Evolutionary conservation across 2,113 vertebrate species (phyloP).

Genomic region (Dasyurus viverrinus): DNA sequence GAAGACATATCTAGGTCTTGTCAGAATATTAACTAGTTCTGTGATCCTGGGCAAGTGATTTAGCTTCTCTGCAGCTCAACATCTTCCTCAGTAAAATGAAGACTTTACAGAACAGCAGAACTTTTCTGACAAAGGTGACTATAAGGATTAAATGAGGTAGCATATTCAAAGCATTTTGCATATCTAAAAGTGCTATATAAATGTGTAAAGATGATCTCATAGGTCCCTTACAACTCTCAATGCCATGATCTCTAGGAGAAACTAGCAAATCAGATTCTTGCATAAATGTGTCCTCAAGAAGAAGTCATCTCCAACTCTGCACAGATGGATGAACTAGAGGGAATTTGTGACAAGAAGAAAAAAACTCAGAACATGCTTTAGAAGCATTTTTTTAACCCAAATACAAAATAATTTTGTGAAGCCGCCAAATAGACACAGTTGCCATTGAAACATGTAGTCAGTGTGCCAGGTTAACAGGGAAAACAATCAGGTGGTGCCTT

Average conservation of each 20-base stretch:
- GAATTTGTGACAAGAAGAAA: constrained; percentile 65
- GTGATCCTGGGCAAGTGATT: neutral
- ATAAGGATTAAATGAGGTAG: neutral
- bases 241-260: neutral
- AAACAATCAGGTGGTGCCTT: neutral
- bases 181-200: neutral
- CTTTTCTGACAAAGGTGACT: neutral
- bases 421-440: constrained; percentile 51
- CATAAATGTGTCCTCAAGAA: neutral
- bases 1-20: neutral
- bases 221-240: neutral
- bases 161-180: neutral
- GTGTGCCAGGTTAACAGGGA: constrained; percentile 1
- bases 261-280: neutral
- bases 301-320: constrained; percentile 54
- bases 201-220: neutral
- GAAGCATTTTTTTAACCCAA: constrained; percentile 62
- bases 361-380: constrained; percentile 59
- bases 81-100: neutral
- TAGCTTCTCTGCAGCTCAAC: neutral
- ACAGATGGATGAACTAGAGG: constrained; percentile 73
- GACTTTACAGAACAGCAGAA: neutral
- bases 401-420: constrained; percentile 66
- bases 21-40: neutral
- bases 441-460: constrained; percentile 41